Base-by-base conservation (phyloP, 2,113 vertebrate species). In the Eonycteris spelaea region DNA sequence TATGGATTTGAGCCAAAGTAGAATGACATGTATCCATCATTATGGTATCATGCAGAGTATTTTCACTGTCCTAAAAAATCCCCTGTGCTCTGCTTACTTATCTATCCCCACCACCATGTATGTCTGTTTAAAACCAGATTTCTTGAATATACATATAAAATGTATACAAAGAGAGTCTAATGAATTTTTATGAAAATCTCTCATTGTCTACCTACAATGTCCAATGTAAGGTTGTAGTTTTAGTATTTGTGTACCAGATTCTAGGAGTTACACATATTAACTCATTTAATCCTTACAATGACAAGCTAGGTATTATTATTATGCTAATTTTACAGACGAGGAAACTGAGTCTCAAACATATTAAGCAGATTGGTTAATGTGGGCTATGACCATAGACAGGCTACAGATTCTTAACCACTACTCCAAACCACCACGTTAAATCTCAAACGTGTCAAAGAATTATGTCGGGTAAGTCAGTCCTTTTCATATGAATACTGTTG, bases 371-470 rank as follows among this genome's bases (percentile, higher is more conserved):
- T 65, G 83, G 48, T 45, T 87, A 90, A 61, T 30, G 6, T 92
- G 71, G 80, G 10, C 35, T 53, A 30, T 74, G 48, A 88, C 57
- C 7, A 0, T 67, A 88, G 30, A 38, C 6, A 21, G 43, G 43
- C 48, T 83, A 19, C 28, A 71, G 63, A 48, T n/a, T 83, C 74
- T 35, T 77, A 92, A 75, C 70, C 85, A 15, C 57, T 35, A 26
- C 65, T 53, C 48, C 68, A 90, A 95, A 97, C 68, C 90, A 92
- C 74, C 11, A 35, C 26, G 15, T 84, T 92, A 67, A 92, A 87
- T 91, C 65, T 94, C 65, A 94, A 59, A 28, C 21, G 2, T 55
- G 26, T 35, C 26, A 28, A 45, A 95, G 75, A 79, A 77, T 67
- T 35, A 5, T 9, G 0, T n/a, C 7, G 10, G 57, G 10, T 30